A percentile compares a stretch with the other conserved stretches of the same genome.
Conservation (phyloP, 2,888 invertebrate genomes). For the Myopa tessellatipennis region DNA sequence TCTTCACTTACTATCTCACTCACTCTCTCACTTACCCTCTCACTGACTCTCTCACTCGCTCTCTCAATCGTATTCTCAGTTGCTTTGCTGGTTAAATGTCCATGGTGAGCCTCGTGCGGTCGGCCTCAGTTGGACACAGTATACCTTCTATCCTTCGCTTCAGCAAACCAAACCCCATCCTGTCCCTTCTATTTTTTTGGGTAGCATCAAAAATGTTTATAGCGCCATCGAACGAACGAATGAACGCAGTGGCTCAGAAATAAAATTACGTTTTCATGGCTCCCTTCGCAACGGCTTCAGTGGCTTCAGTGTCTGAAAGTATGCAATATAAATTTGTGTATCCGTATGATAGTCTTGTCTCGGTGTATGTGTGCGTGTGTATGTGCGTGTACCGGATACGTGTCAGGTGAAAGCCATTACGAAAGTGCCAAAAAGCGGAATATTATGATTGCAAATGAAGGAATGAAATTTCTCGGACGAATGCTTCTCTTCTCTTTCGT, state of each 20-base stretch:
- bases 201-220: conserved; percentile 45
- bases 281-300: neutral
- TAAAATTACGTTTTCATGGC: conserved; percentile 49
- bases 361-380: conserved; percentile 10
- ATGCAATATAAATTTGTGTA: conserved; percentile 40
- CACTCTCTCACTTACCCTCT: no score
- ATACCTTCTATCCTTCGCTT: neutral
- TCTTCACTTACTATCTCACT: neutral
- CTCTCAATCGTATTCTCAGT: no score
- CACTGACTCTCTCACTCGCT: no score
- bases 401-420: conserved; percentile 52
- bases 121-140: no score
- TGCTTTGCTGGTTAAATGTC: no score
- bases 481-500: conserved; percentile 23
- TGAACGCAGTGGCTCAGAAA: conserved; percentile 47
- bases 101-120: no score
- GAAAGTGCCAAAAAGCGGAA: conserved; percentile 48
- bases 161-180: neutral
- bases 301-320: conserved; percentile 41
- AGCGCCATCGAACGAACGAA: conserved; percentile 44
- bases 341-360: conserved; percentile 1
- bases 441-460: conserved; percentile 40
- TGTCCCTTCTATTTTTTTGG: conserved; percentile 14
- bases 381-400: conserved; percentile 13
- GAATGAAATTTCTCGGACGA: conserved; percentile 41